Percentiles rank a stretch among this genome's conserved stretches.
Evolutionary conservation across 2,113 vertebrate genomes (phyloP).

Genomic region (Microtus oregoni): DNA sequence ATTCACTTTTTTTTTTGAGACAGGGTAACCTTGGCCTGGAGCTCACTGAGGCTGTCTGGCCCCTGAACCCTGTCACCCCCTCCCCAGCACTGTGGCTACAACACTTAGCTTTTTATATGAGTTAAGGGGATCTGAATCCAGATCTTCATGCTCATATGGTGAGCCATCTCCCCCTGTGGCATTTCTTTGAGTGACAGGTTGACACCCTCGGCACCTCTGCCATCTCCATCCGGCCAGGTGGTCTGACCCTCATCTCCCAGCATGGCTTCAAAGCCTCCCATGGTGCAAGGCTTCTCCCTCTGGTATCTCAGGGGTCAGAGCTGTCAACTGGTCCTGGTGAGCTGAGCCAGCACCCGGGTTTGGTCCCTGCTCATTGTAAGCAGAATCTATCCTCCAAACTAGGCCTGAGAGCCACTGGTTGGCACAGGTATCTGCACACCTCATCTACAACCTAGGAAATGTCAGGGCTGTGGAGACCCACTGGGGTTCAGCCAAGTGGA

Average conservation of each 20-base stretch:
- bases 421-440: too few species aligned
- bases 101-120: neutral
- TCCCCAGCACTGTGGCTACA: neutral
- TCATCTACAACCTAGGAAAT: neutral
- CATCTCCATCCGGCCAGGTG: neutral
- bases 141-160: too few species aligned
- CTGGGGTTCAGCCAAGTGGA: neutral
- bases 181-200: neutral
- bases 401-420: neutral
- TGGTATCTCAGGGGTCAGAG: neutral
- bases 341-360: neutral
- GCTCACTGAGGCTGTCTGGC: neutral
- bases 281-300: neutral
- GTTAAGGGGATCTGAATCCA: neutral
- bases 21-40: neutral
- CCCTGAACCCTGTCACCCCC: neutral
- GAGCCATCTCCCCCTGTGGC: neutral
- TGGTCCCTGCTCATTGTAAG: neutral
- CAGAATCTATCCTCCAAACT: neutral
- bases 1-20: neutral
- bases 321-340: neutral
- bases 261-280: neutral
- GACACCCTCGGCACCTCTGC: too few species aligned
- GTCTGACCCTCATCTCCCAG: neutral
- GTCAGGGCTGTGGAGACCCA: neutral